Conservation (phyloP, 2,888 invertebrate genomes). For the Azorinus chamasolen region DNA sequence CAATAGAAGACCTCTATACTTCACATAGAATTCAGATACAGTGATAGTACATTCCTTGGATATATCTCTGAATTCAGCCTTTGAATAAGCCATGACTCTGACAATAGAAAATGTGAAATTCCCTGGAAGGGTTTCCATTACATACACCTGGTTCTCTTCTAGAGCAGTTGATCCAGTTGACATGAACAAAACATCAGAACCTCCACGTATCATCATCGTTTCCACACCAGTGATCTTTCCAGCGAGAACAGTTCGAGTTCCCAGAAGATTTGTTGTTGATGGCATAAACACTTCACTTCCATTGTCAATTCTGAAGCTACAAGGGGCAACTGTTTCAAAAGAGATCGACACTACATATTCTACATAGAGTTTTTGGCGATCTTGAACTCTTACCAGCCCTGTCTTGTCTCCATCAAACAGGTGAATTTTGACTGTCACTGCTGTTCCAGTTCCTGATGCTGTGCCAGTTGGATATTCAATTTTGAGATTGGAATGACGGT, state of each 20-base stretch:
- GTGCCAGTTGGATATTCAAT: slow-evolving; percentile 70
- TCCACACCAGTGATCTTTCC: slow-evolving; percentile 74
- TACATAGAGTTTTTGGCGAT: slow-evolving; percentile 72
- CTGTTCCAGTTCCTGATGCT: slow-evolving; percentile 7
- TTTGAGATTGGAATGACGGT: slow-evolving; percentile 73
- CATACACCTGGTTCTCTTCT: slow-evolving; percentile 72
- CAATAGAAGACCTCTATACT: slow-evolving; percentile 70
- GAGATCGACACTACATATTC: slow-evolving; percentile 75
- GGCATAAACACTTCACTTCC: slow-evolving; percentile 74
- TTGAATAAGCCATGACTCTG: slow-evolving; percentile 69
- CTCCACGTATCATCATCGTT: slow-evolving; percentile 69
- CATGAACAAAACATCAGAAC: slow-evolving; percentile 72
- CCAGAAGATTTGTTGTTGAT: slow-evolving; percentile 70
- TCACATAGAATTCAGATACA: slow-evolving; percentile 70
- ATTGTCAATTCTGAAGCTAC: slow-evolving; percentile 74
- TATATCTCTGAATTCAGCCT: slow-evolving; percentile 73
- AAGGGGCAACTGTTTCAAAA: slow-evolving; percentile 76
- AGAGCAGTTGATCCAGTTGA: slow-evolving; percentile 75
- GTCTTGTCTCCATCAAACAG: slow-evolving; percentile 76
- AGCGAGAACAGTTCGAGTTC: slow-evolving; percentile 73
- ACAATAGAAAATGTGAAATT: slow-evolving; percentile 74
- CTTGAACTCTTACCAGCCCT: slow-evolving; percentile 71
- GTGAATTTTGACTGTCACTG: slow-evolving; percentile 69
- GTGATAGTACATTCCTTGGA: slow-evolving; percentile 61
- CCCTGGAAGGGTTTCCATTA: slow-evolving; percentile 71